These are phyloP conservation scores for Mastomys natalensis DNA, from an alignment of 2,113 vertebrate genomes.

Conservation along the genomic window DNA sequence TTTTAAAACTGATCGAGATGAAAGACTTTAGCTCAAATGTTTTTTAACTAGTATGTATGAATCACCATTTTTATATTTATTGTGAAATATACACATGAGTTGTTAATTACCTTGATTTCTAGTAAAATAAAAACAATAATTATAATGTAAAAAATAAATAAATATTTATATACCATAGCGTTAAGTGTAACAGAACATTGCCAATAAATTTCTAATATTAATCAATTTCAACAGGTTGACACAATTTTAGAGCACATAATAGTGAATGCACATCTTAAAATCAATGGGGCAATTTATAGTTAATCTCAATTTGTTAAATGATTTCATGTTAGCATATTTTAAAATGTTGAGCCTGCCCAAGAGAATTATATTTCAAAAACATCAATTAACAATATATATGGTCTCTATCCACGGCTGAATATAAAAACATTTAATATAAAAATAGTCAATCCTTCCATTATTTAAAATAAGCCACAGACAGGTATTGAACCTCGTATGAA, in stretches of 20 bases:
- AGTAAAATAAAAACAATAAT: too few relatives aligned
- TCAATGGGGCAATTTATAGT: not conserved
- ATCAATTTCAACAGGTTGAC: not conserved
- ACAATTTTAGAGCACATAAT: not conserved
- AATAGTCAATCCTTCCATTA: not conserved
- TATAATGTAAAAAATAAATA: too few relatives aligned
- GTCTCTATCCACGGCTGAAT: not conserved
- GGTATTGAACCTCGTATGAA: not conserved
- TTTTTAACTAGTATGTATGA: too few relatives aligned
- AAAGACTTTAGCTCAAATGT: too few relatives aligned
- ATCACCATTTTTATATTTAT: too few relatives aligned
- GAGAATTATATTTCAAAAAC: not conserved
- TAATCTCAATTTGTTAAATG: not conserved
- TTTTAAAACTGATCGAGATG: too few relatives aligned
- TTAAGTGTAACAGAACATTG: not conserved
- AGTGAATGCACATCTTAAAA: not conserved
- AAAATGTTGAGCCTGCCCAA: not conserved
- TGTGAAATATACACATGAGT: too few relatives aligned
- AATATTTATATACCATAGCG: not conserved
- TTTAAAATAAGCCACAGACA: not conserved
- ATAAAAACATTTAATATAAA: not conserved
- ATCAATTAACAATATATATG: not conserved
- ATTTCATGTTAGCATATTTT: not conserved
- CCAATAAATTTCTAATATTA: not conserved
- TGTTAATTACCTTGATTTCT: too few relatives aligned